Evolutionary conservation across 2,113 vertebrate species (phyloP).

Genomic region (Grus americana): DNA sequence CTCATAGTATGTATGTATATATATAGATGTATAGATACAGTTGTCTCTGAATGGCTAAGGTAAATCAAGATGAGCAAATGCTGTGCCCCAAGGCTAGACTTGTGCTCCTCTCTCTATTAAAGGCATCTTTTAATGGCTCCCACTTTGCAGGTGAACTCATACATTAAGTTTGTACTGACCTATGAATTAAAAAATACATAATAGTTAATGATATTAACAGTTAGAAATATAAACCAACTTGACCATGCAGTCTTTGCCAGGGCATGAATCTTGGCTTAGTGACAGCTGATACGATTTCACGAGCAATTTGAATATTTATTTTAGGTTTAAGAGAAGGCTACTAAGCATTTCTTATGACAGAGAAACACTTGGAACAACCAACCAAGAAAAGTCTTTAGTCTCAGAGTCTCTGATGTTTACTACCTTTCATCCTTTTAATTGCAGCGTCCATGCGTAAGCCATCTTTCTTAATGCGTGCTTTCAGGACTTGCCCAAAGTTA

Average conservation of each 20-base stretch:
- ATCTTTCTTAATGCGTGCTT: conserved; percentile 90
- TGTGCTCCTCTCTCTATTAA: not conserved
- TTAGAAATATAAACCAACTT: not conserved
- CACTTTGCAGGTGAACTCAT: not conserved
- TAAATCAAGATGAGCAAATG: not conserved
- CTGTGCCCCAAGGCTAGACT: not conserved
- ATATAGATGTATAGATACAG: too few species aligned
- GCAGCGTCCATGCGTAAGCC: conserved; percentile 89
- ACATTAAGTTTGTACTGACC: not conserved
- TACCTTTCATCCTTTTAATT: conserved; percentile 92
- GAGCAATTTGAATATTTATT: not conserved
- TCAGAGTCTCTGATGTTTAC: not conserved
- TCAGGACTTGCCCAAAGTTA: conserved; percentile 90
- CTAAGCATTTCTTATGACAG: not conserved
- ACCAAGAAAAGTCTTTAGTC: not conserved
- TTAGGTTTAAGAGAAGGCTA: not conserved
- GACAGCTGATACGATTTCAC: not conserved
- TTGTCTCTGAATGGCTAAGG: not conserved
- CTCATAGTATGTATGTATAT: not conserved
- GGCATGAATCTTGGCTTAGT: not conserved
- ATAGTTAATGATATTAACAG: not conserved
- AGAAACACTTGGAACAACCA: not conserved
- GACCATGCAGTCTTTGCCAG: not conserved
- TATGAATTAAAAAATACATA: not conserved
- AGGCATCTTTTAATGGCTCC: not conserved